A percentile compares a stretch with the other conserved stretches of the same genome.
phyloP scores from a whole-genome alignment of 2,888 invertebrate species.

The Exephanes ischioxanthus region DNA sequence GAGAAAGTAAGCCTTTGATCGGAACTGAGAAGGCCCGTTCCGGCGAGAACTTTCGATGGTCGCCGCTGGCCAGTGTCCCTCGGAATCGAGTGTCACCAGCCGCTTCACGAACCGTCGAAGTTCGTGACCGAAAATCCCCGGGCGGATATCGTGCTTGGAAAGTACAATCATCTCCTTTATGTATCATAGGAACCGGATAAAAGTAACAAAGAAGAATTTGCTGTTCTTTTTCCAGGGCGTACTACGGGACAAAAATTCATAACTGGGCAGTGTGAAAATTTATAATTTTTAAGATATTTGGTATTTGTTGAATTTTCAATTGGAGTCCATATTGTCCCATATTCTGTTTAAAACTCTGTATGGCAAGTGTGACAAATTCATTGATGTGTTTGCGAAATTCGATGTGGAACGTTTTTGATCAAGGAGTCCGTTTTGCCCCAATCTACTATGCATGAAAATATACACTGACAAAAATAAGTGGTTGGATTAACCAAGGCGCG shows the following conservation, averaged over 20 bases:
- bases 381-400: too few species aligned
- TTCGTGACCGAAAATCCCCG: conserved; percentile 53
- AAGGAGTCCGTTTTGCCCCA: neutral
- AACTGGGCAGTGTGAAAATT: neutral
- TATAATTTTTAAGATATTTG: neutral
- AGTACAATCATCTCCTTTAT: conserved; percentile 43
- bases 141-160: conserved; percentile 54
- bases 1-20: conserved; percentile 63
- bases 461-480: neutral
- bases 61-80: conserved; percentile 23
- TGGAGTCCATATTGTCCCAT: too few species aligned
- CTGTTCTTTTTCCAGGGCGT: neutral
- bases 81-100: conserved; percentile 63
- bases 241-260: neutral
- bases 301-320: neutral
- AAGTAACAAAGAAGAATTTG: neutral
- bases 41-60: conserved; percentile 58
- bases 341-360: too few species aligned
- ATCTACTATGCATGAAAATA: neutral
- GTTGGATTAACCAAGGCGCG: too few species aligned
- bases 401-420: too few species aligned
- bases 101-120: conserved; percentile 50
- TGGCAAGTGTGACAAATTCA: too few species aligned
- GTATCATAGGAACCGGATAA: neutral
- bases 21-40: conserved; percentile 57